phyloP scores from a whole-genome alignment of 2,888 invertebrate genomes.

The Hipparchia semele region DNA sequence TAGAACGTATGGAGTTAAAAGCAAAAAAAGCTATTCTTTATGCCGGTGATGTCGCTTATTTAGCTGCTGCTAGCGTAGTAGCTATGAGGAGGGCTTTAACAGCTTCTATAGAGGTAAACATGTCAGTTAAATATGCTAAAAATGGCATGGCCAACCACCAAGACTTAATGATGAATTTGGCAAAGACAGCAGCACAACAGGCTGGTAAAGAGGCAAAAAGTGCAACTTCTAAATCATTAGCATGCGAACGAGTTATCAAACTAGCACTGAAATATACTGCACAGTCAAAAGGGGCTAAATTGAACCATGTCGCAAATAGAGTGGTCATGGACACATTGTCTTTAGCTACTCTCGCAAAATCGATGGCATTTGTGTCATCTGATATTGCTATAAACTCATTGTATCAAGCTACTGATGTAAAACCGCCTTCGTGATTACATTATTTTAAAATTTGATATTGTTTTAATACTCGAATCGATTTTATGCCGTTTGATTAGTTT shows the following conservation, averaged over 20 bases:
- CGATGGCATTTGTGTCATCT: conserved; percentile 77
- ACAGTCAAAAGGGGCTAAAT: conserved; percentile 70
- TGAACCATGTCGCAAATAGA: conserved; percentile 76
- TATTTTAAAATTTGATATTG: background rate
- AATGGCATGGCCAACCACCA: conserved; percentile 77
- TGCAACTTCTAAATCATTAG: conserved; percentile 71
- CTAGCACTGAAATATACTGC: conserved; percentile 74
- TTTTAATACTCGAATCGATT: too few species aligned
- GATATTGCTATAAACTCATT: conserved; percentile 78
- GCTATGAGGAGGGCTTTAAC: conserved; percentile 75
- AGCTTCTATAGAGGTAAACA: conserved; percentile 76
- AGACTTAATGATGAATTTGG: conserved; percentile 78
- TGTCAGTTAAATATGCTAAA: conserved; percentile 74
- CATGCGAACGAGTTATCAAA: conserved; percentile 72
- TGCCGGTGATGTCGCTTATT: conserved; percentile 77
- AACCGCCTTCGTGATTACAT: conserved; percentile 59
- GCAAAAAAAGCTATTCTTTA: conserved; percentile 77
- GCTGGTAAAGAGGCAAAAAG: conserved; percentile 77
- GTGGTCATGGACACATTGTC: conserved; percentile 76
- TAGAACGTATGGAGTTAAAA: conserved; percentile 70
- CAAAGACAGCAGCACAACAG: conserved; percentile 77
- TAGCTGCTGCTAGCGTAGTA: conserved; percentile 76
- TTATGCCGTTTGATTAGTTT: too few species aligned
- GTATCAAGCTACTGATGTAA: conserved; percentile 75
- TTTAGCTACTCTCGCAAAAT: conserved; percentile 71